Percentiles rank a stretch among this genome's conserved stretches.
Evolutionary conservation across 2,888 invertebrate genomes (phyloP).

Genomic region (Glaucopsyche alexis): DNA sequence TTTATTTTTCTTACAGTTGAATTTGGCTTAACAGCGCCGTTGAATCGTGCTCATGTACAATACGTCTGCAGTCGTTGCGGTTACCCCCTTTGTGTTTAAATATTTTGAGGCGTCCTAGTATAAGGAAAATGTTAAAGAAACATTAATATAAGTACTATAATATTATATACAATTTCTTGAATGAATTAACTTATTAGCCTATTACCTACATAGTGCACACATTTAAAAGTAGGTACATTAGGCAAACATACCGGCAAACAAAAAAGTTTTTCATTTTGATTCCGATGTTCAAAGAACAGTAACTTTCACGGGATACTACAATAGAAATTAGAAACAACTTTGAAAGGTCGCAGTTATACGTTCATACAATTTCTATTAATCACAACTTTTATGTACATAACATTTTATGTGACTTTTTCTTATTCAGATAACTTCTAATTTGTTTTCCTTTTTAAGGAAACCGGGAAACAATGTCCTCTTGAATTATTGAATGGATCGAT

Average conservation of each 20-base stretch:
- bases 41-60: no score
- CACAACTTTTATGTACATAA: slow-evolving; percentile 8
- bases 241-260: background rate
- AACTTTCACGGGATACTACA: background rate
- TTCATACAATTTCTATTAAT: slow-evolving; percentile 16
- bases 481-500: slow-evolving; percentile 4
- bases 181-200: no score
- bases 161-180: no score
- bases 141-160: no score
- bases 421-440: background rate
- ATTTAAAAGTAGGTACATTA: no score
- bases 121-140: no score
- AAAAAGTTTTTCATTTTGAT: background rate
- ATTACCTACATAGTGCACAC: no score
- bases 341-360: background rate
- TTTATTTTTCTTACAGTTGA: no score
- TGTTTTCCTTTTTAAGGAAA: background rate
- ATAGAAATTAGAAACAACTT: slow-evolving; percentile 3
- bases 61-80: no score
- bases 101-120: no score
- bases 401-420: background rate
- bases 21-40: no score
- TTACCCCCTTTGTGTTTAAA: no score
- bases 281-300: background rate
- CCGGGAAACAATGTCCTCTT: background rate